phyloP scores from a whole-genome alignment of 2,797 vertebrate species.

The Poeciliopsis presidionis region DNA sequence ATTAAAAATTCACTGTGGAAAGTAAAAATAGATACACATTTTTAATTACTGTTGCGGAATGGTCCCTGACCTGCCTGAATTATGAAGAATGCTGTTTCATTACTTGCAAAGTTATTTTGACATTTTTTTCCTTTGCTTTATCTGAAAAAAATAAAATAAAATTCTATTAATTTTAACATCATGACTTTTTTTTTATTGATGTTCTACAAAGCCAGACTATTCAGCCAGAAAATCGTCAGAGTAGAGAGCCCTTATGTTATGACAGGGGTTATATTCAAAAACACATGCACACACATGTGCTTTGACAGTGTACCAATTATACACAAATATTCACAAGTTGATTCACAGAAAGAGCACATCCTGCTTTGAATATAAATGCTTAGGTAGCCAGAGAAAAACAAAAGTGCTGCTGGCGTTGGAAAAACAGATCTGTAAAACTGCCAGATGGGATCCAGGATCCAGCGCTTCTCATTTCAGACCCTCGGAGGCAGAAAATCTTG shows the following conservation, averaged over 20 bases:
- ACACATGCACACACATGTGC: background rate
- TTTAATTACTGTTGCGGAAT: background rate
- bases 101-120: background rate
- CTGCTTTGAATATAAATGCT: constrained; percentile 5
- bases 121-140: background rate
- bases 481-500: background rate
- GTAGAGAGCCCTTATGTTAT: background rate
- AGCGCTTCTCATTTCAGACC: background rate
- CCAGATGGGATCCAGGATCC: constrained; percentile 4
- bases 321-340: background rate
- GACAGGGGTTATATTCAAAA: background rate
- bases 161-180: background rate
- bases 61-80: background rate
- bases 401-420: background rate
- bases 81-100: background rate
- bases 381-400: constrained; percentile 3
- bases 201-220: background rate
- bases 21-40: background rate
- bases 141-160: background rate
- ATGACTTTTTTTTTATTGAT: background rate
- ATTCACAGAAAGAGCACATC: background rate
- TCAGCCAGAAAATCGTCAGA: background rate
- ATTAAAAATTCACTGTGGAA: background rate
- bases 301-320: background rate
- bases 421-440: background rate